Base-by-base conservation (phyloP, 2,888 invertebrate genomes). In the Doris montereyensis region DNA sequence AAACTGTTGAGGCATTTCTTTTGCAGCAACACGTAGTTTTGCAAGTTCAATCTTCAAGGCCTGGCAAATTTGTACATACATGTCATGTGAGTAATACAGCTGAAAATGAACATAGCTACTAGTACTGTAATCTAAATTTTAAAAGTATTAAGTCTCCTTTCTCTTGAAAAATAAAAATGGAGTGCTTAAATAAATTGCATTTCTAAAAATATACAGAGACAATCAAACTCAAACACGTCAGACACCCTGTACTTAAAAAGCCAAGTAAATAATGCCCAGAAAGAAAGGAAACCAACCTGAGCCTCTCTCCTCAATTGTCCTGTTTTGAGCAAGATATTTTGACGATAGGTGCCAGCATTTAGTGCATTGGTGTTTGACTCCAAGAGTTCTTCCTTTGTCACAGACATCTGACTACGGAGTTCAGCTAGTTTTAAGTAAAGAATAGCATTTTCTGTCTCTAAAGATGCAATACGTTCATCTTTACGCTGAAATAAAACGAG, bases 361-460 rank as follows among this genome's bases (percentile, higher is more conserved):
- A 76, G 62, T n/a, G 67, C 52, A 13, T 13, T 72, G 21, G 78
- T 17, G 26, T 21, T 24, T 1, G 67, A 79, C 26, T n/a, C n/a
- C n/a, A 8, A 34, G 10, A 84, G 68, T 79, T 87, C 87, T 80
- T 87, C 85, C 34, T 86, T 76, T 58, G 86, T 87, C 4, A 84
- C 82, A 72, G 84, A 85, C 32, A 78, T 78, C n/a, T 82, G 78
- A 21, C 87, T 84, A 62, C 85, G 78, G 10, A 89, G 77, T 81
- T 89, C 87, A 0, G 89, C 88, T 21, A 89, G 83, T 81, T 88
- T 88, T 32, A 89, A 79, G 76, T 89, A 87, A 32, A 89, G 83
- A 88, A 88, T 87, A 4, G 87, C 88, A 86, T 89, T 89, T 80
- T 89, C 89, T 52, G 89, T 89, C 77, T 89, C 89, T 62, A 89